Percentiles rank a stretch among this genome's conserved stretches.
phyloP scores from a whole-genome alignment of 1,140 invertebrate genomes.

The Platorchestia sp. region DNA sequence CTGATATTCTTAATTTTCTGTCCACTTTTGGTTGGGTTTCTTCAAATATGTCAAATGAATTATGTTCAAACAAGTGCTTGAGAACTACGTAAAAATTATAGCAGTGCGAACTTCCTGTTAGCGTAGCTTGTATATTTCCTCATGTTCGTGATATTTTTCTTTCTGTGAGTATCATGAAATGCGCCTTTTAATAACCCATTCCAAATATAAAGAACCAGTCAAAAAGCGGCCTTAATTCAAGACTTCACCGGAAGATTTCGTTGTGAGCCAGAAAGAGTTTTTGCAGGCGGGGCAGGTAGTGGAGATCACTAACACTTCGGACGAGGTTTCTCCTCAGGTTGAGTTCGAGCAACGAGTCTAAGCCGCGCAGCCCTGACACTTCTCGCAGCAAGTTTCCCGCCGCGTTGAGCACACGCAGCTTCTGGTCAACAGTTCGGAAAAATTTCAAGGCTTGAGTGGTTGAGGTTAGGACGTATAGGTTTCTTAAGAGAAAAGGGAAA shows the following conservation, averaged over 20 bases:
- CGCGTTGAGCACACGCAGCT: slow-evolving; percentile 90
- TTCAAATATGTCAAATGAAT: no score
- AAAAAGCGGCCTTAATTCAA: background rate
- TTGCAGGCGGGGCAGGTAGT: slow-evolving; percentile 82
- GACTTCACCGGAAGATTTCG: slow-evolving; percentile 76
- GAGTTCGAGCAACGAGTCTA: slow-evolving; percentile 83
- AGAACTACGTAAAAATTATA: no score
- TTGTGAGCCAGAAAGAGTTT: slow-evolving; percentile 90
- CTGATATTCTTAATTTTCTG: no score
- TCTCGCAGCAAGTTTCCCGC: slow-evolving; percentile 88
- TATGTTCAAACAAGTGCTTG: no score
- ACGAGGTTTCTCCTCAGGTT: slow-evolving; percentile 90
- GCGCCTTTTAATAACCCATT: background rate
- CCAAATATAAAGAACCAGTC: background rate
- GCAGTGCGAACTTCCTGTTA: no score
- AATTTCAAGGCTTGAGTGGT: no score
- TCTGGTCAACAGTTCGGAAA: slow-evolving; percentile 67
- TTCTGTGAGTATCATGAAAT: background rate
- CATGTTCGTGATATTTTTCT: background rate
- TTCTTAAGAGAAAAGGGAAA: no score
- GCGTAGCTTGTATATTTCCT: background rate
- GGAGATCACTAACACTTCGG: slow-evolving; percentile 83
- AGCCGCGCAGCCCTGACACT: slow-evolving; percentile 81
- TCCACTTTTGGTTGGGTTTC: no score
- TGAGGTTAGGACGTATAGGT: no score